A percentile compares a stretch with the other conserved stretches of the same genome.
Conservation (phyloP, 1,140 invertebrate species). For the Druon quercuslanigerum region DNA sequence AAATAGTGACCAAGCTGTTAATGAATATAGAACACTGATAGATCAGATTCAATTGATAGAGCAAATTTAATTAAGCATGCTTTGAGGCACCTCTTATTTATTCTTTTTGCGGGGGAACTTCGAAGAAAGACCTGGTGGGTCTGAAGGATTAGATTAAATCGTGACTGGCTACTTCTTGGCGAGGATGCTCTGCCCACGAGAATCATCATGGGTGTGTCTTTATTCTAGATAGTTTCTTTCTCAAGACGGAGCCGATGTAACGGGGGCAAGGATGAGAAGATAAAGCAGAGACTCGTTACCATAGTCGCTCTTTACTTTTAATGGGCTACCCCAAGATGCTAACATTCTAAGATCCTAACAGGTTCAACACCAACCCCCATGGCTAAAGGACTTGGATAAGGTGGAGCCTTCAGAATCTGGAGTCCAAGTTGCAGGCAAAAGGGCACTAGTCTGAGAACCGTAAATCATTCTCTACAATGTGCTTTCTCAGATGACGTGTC, state of each 20-base stretch:
- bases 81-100: background rate
- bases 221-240: conserved; percentile 23
- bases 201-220: conserved; percentile 26
- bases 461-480: background rate
- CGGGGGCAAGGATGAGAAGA: conserved; percentile 40
- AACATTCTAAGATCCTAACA: background rate
- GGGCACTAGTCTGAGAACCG: background rate
- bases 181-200: conserved; percentile 18
- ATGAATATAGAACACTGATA: no score
- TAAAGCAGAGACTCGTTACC: conserved; percentile 50
- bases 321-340: conserved; percentile 40
- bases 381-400: background rate
- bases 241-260: conserved; percentile 24
- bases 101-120: conserved; percentile 4
- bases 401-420: background rate
- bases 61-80: conserved; percentile 25
- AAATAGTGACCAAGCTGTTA: no score
- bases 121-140: conserved; percentile 23
- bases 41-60: background rate
- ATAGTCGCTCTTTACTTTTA: conserved; percentile 58
- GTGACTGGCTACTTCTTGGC: conserved; percentile 25
- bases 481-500: conserved; percentile 1
- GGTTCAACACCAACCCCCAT: background rate
- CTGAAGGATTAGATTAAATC: conserved; percentile 22
- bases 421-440: background rate